Conservation (phyloP, 2,888 invertebrate species). For the Athalia cordata region DNA sequence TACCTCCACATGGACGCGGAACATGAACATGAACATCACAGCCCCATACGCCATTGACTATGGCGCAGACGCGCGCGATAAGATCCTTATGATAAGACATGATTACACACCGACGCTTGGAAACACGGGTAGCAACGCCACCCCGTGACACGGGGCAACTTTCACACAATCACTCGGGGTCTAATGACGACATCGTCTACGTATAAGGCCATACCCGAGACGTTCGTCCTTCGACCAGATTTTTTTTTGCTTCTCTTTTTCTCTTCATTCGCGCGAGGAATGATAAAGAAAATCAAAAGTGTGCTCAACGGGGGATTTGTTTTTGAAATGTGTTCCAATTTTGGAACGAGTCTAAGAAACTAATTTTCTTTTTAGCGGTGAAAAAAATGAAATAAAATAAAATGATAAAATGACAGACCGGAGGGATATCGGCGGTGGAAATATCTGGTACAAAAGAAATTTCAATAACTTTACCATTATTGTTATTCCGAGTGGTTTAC, state of each 20-base stretch:
- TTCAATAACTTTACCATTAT: constrained; percentile 65
- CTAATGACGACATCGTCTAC: background rate
- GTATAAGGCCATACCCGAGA: background rate
- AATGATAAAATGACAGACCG: background rate
- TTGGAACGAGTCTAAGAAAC: constrained; percentile 24
- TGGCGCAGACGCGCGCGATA: constrained; percentile 62
- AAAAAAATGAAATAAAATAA: background rate
- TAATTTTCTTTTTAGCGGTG: constrained; percentile 46
- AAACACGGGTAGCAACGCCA: constrained; percentile 18
- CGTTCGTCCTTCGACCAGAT: constrained; percentile 13
- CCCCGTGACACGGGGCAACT: background rate
- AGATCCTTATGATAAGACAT: constrained; percentile 71
- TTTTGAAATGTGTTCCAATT: background rate
- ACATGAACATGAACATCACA: background rate
- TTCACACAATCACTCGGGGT: background rate
- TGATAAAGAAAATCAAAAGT: too few relatives aligned
- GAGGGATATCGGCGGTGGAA: background rate
- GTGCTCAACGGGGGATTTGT: background rate
- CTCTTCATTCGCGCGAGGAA: background rate
- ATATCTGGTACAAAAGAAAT: constrained; percentile 56
- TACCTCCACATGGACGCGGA: too few relatives aligned
- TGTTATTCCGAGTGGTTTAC: constrained; percentile 27
- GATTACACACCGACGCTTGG: constrained; percentile 63
- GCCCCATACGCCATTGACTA: background rate
- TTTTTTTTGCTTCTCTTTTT: background rate